Conservation (phyloP, 1,140 invertebrate genomes). For the Cotesia typhae region DNA sequence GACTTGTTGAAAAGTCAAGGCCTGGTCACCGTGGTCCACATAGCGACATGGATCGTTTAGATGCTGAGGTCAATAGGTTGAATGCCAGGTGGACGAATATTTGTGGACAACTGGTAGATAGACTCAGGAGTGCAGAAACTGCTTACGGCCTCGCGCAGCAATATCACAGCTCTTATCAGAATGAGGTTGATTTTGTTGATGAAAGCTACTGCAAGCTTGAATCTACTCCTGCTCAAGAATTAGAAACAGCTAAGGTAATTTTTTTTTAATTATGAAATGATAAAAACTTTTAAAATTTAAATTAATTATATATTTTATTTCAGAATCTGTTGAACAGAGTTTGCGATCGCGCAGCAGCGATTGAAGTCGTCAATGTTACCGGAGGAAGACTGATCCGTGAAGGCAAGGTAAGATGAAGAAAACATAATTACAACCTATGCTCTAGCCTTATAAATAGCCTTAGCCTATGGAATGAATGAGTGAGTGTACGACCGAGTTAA, state of each 20-base stretch:
- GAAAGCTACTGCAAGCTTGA: constrained; percentile 80
- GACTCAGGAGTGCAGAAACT: constrained; percentile 84
- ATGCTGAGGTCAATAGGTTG: constrained; percentile 89
- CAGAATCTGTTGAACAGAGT: constrained; percentile 91
- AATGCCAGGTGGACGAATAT: constrained; percentile 91
- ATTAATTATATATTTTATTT: constrained; percentile 40
- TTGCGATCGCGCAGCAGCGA: constrained; percentile 88
- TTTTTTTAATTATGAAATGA: background rate
- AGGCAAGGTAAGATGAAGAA: constrained; percentile 87
- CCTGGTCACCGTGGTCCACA: constrained; percentile 73
- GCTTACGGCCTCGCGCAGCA: constrained; percentile 86
- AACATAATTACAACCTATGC: constrained; percentile 33
- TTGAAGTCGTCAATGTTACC: constrained; percentile 94
- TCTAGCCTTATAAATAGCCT: constrained; percentile 38
- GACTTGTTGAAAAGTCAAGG: constrained; percentile 86
- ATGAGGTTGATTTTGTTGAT: constrained; percentile 88
- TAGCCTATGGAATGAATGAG: constrained; percentile 45
- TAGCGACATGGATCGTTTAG: constrained; percentile 90
- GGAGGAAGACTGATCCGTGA: constrained; percentile 96
- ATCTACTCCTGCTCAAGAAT: constrained; percentile 74
- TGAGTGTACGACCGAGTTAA: constrained; percentile 42
- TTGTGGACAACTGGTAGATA: constrained; percentile 89
- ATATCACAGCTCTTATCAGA: constrained; percentile 85
- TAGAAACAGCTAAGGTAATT: constrained; percentile 82
- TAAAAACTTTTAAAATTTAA: background rate